A percentile compares a stretch with the other conserved stretches of the same genome.
These are phyloP conservation scores for Tychaedon coryphoeus DNA, from an alignment of 2,113 vertebrate genomes.

Conservation along the genomic window DNA sequence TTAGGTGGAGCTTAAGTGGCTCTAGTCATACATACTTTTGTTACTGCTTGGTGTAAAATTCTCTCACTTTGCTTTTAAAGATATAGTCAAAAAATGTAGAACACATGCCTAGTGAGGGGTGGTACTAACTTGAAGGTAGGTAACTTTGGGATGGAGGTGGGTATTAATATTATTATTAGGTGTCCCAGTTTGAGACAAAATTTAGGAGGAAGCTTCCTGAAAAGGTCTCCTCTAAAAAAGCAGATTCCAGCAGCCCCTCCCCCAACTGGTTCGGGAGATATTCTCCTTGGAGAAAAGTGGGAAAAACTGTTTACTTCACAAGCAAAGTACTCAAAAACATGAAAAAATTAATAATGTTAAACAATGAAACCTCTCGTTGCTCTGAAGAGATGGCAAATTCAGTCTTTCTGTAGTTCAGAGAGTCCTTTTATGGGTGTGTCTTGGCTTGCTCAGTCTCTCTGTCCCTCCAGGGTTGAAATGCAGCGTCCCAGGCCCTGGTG, in stretches of 20 bases:
- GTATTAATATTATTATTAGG: not conserved
- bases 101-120: not conserved
- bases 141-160: not conserved
- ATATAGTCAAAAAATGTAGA: not conserved
- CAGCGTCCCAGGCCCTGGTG: not conserved
- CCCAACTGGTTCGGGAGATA: no score
- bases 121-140: not conserved
- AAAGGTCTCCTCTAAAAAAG: no score
- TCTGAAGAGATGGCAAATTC: not conserved
- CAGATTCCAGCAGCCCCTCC: no score
- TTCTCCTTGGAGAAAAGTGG: not conserved
- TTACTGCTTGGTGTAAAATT: not conserved
- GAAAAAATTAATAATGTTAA: not conserved
- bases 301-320: not conserved
- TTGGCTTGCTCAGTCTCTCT: not conserved
- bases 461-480: not conserved
- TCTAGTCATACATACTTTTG: not conserved
- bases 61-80: not conserved
- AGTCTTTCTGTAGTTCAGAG: not conserved
- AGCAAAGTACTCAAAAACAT: not conserved
- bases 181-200: not conserved
- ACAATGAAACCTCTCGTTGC: not conserved
- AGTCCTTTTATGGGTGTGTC: not conserved
- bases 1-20: not conserved
- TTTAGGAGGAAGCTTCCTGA: no score